Percentiles rank a stretch among this genome's conserved stretches.
Evolutionary conservation across 2,113 vertebrate genomes (phyloP).

Genomic region (Thunnus maccoyii): DNA sequence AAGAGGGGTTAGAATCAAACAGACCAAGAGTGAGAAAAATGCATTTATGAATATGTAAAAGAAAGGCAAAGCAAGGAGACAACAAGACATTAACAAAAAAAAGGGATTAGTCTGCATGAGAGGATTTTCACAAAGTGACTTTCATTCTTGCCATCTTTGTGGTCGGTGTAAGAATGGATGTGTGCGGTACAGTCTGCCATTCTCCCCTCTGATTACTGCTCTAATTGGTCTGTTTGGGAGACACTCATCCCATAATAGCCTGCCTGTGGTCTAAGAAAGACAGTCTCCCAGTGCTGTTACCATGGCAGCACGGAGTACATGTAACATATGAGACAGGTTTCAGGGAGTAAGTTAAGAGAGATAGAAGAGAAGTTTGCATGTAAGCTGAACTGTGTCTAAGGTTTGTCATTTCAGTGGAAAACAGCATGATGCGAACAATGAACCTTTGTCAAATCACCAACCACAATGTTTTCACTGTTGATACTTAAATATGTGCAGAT

Average conservation of each 20-base stretch:
- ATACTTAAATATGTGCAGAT: not conserved
- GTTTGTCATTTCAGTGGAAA: conserved; percentile 2
- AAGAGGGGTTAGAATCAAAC: not conserved
- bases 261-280: conserved; percentile 70
- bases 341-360: conserved; percentile 4
- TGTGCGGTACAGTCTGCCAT: conserved; percentile 47
- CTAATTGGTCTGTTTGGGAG: conserved; percentile 76
- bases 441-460: conserved; percentile 7
- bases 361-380: conserved; percentile 14
- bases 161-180: conserved; percentile 49
- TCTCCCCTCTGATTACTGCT: conserved; percentile 61
- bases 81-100: conserved; percentile 17
- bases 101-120: not conserved
- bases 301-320: conserved; percentile 39
- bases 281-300: conserved; percentile 34
- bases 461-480: not conserved
- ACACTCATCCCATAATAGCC: conserved; percentile 76
- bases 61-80: not conserved
- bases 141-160: conserved; percentile 62
- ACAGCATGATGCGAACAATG: not conserved
- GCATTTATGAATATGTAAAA: not conserved
- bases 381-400: not conserved
- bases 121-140: conserved; percentile 43
- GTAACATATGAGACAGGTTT: conserved; percentile 39
- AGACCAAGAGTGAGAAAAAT: not conserved